Conservation (phyloP, 2,797 vertebrate genomes). For the Arnoldichthys spilopterus region DNA sequence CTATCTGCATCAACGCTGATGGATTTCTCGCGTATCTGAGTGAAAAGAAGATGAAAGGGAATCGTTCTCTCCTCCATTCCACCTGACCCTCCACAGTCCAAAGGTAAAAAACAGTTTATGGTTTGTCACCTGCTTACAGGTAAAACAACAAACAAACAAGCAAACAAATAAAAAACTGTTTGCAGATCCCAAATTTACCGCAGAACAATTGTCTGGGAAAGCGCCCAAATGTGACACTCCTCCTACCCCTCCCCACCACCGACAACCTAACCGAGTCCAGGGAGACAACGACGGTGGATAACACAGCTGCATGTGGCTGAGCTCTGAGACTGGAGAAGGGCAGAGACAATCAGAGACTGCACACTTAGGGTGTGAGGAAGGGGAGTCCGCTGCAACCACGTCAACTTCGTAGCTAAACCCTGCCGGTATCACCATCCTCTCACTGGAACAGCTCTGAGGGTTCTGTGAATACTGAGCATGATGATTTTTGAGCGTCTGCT, state of each 20-base stretch:
- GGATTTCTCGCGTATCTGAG: not conserved
- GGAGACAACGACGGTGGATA: conserved; percentile 31
- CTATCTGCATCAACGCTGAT: not conserved
- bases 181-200: too few species aligned
- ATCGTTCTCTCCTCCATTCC: conserved; percentile 5
- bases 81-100: not conserved
- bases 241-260: not conserved
- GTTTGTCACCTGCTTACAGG: conserved; percentile 18
- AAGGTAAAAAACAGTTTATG: not conserved
- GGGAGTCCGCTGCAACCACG: conserved; percentile 42
- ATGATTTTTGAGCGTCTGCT: conserved; percentile 13
- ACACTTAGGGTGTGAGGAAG: conserved; percentile 25
- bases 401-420: not conserved
- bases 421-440: conserved; percentile 7
- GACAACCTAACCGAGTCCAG: not conserved
- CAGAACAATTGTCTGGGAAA: too few species aligned
- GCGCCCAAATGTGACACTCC: conserved; percentile 35
- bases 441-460: not conserved
- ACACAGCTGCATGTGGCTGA: conserved; percentile 42
- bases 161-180: not conserved
- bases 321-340: conserved; percentile 7
- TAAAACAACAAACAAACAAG: too few species aligned
- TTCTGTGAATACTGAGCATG: conserved; percentile 9
- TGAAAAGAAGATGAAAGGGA: conserved; percentile 27
- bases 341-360: conserved; percentile 3